These are phyloP conservation scores for Epinephelus moara DNA, from an alignment of 2,113 vertebrate genomes.

Conservation along the genomic window DNA sequence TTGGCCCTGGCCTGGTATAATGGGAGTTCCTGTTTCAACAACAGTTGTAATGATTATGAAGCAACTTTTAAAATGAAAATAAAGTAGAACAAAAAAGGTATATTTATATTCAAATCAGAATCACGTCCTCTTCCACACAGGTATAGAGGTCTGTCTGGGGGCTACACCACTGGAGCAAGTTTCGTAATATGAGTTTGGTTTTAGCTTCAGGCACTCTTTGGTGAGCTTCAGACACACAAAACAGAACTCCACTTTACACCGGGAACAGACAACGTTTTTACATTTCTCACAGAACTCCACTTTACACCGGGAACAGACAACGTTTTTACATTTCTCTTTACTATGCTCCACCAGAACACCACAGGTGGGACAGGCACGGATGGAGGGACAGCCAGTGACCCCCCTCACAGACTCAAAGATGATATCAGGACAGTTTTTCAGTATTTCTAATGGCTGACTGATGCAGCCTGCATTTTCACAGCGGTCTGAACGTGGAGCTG, in stretches of 20 bases:
- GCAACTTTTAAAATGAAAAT: too few species aligned
- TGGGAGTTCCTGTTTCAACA: too few species aligned
- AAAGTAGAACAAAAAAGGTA: too few species aligned
- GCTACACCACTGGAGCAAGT: neutral
- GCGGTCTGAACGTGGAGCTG: constrained; percentile 18
- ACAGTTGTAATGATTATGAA: too few species aligned
- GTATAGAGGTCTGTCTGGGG: constrained; percentile 1
- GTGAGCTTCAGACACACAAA: constrained; percentile 75
- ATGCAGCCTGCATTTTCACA: constrained; percentile 63
- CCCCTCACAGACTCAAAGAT: constrained; percentile 26
- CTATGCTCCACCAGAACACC: too few species aligned
- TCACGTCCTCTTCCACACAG: neutral
- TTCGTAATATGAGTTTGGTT: rapidly evolving
- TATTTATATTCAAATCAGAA: too few species aligned
- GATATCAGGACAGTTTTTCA: constrained; percentile 25
- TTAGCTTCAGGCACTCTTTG: neutral
- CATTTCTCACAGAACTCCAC: too few species aligned
- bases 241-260: constrained; percentile 76
- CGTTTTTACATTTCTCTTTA: too few species aligned
- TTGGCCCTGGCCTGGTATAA: too few species aligned
- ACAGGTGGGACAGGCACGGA: too few species aligned
- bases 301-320: too few species aligned
- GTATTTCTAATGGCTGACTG: neutral
- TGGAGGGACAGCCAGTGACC: constrained; percentile 59
- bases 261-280: constrained; percentile 70